Conservation (phyloP, 2,113 vertebrate species). For the Gallinago paraguaiae region DNA sequence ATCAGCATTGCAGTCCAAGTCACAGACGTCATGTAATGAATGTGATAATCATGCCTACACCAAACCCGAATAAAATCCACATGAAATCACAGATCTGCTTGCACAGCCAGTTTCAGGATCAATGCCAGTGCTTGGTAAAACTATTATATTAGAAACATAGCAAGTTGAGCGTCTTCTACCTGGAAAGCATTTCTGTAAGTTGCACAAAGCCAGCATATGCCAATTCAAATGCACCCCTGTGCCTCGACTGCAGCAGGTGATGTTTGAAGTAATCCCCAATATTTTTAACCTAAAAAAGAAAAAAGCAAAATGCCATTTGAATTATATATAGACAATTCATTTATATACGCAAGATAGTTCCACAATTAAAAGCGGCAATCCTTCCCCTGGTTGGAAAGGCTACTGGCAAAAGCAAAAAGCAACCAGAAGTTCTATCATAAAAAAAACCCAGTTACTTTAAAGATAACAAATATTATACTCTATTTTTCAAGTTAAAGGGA, state of each 20-base stretch:
- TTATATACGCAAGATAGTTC: not conserved
- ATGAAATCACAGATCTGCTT: not conserved
- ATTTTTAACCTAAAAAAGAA: conserved; percentile 82
- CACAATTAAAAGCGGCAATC: not conserved
- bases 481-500: not conserved
- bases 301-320: not conserved
- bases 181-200: conserved; percentile 90
- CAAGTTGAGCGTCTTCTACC: conserved; percentile 71
- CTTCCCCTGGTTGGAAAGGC: not conserved
- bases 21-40: not conserved
- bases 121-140: not conserved
- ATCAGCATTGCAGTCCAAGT: not conserved
- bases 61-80: not conserved
- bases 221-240: conserved; percentile 96
- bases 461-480: not conserved
- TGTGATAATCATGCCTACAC: not conserved
- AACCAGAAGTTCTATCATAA: not conserved
- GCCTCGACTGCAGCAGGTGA: conserved; percentile 93
- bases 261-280: conserved; percentile 93
- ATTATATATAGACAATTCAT: not conserved
- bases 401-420: not conserved
- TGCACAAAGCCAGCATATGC: conserved; percentile 95
- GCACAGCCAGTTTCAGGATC: not conserved
- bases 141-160: not conserved
- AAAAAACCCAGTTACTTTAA: not conserved